Conservation (phyloP, 2,888 invertebrate species). For the Callyntrura guangdongensis region DNA sequence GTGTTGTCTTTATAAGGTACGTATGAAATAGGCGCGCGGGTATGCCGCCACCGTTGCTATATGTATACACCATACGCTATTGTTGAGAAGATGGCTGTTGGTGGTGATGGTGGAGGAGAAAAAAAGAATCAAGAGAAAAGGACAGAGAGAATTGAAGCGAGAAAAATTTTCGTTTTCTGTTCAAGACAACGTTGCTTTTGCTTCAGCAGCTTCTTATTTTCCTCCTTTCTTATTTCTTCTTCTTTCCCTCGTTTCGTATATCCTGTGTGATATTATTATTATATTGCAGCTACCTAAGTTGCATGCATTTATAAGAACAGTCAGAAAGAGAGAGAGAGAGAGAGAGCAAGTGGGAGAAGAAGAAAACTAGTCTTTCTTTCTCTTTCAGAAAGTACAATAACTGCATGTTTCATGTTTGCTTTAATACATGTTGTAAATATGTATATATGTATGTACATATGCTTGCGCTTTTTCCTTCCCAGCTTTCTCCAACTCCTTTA, state of each 20-base stretch:
- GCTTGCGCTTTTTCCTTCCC: neutral
- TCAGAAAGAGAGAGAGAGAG: neutral
- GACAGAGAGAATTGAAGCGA: slow-evolving; percentile 82
- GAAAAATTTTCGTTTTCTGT: slow-evolving; percentile 84
- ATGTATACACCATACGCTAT: neutral
- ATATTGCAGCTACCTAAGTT: slow-evolving; percentile 33
- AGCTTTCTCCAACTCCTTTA: slow-evolving; percentile 42
- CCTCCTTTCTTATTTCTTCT: slow-evolving; percentile 70
- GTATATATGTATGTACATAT: neutral
- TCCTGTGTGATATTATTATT: slow-evolving; percentile 41
- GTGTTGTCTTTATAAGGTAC: neutral
- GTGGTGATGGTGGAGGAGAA: slow-evolving; percentile 44
- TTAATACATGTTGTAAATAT: slow-evolving; percentile 34
- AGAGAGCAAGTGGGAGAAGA: neutral
- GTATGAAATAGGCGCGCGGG: no score
- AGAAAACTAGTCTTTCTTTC: neutral
- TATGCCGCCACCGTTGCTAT: no score
- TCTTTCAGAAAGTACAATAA: slow-evolving; percentile 15
- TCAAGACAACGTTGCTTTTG: slow-evolving; percentile 83
- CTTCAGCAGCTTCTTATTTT: slow-evolving; percentile 77
- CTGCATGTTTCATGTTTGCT: slow-evolving; percentile 55
- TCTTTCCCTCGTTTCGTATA: slow-evolving; percentile 41
- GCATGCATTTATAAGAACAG: slow-evolving; percentile 31
- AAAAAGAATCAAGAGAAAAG: slow-evolving; percentile 71
- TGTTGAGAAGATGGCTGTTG: slow-evolving; percentile 16